Percentiles rank a stretch among this genome's conserved stretches.
These are phyloP conservation scores for Diaprepes abbreviatus DNA, from an alignment of 2,888 invertebrate genomes.

Conservation along the genomic window DNA sequence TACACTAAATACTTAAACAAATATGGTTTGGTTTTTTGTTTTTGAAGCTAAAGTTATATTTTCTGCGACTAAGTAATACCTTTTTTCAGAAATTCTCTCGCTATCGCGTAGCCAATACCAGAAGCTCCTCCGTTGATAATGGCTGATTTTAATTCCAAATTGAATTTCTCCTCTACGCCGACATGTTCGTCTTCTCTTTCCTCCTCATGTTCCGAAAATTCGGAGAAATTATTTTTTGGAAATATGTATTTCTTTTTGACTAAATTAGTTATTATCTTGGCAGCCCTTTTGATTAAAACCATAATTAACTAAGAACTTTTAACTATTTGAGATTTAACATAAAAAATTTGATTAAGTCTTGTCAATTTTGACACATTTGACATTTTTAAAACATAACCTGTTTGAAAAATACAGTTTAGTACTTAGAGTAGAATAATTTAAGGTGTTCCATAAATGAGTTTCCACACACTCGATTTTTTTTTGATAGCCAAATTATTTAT, in stretches of 20 bases:
- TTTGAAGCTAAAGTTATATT: too few species aligned
- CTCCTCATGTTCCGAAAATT: slow-evolving; percentile 10
- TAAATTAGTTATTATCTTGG: slow-evolving; percentile 3
- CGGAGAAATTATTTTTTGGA: slow-evolving; percentile 18
- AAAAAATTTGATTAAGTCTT: background rate
- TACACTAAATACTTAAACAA: too few species aligned
- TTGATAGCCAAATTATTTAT: too few species aligned
- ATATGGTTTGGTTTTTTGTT: too few species aligned
- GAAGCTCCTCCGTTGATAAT: slow-evolving; percentile 81
- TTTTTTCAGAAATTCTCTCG: slow-evolving; percentile 76
- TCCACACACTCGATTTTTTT: too few species aligned
- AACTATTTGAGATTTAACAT: too few species aligned
- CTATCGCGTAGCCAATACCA: slow-evolving; percentile 79
- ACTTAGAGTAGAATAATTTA: too few species aligned
- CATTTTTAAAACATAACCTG: too few species aligned
- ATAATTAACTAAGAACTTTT: slow-evolving; percentile 14
- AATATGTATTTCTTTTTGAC: slow-evolving; percentile 8
- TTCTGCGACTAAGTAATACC: too few species aligned
- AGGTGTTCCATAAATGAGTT: too few species aligned
- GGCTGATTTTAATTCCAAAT: slow-evolving; percentile 71
- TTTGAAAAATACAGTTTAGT: too few species aligned
- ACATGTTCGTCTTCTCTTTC: background rate
- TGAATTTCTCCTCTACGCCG: slow-evolving; percentile 12
- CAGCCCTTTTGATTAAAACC: slow-evolving; percentile 16
- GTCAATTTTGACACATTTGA: background rate